Percentiles rank a stretch among this genome's conserved stretches.
Evolutionary conservation across 2,113 vertebrate genomes (phyloP).

Genomic region (Tyto alba): DNA sequence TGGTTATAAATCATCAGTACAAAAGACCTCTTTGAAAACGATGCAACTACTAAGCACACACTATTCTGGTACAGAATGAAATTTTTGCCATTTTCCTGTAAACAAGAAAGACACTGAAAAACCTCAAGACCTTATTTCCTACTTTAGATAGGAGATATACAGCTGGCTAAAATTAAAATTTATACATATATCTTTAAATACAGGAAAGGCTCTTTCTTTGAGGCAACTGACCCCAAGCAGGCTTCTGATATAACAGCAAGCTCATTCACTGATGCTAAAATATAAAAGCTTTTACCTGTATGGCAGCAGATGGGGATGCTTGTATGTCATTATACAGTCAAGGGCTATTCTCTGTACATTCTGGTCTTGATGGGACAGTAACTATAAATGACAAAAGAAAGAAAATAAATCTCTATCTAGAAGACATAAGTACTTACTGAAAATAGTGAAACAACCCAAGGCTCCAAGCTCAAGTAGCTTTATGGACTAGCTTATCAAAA

Average conservation of each 20-base stretch:
- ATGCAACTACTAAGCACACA: background rate
- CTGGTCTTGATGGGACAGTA: slow-evolving; percentile 92
- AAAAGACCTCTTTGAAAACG: background rate
- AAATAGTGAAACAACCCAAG: background rate
- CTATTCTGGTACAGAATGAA: background rate
- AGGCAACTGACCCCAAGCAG: background rate
- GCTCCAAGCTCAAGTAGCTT: background rate
- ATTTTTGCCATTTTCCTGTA: background rate
- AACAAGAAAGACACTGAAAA: background rate
- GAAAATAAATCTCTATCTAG: background rate
- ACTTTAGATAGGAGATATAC: background rate
- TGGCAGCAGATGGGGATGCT: slow-evolving; percentile 84
- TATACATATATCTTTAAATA: background rate
- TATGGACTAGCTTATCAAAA: background rate
- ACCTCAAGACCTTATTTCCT: background rate
- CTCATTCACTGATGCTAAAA: background rate
- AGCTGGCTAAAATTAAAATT: background rate
- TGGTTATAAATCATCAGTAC: background rate
- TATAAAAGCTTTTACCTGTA: slow-evolving; percentile 81
- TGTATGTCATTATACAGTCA: slow-evolving; percentile 91
- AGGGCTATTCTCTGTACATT: slow-evolving; percentile 87
- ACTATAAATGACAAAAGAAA: slow-evolving; percentile 64
- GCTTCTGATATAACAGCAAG: background rate
- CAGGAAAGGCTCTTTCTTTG: background rate
- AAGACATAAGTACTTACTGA: background rate